A percentile compares a stretch with the other conserved stretches of the same genome.
phyloP scores from a whole-genome alignment of 2,888 invertebrate genomes.

The Gonocerus acuteangulatus region DNA sequence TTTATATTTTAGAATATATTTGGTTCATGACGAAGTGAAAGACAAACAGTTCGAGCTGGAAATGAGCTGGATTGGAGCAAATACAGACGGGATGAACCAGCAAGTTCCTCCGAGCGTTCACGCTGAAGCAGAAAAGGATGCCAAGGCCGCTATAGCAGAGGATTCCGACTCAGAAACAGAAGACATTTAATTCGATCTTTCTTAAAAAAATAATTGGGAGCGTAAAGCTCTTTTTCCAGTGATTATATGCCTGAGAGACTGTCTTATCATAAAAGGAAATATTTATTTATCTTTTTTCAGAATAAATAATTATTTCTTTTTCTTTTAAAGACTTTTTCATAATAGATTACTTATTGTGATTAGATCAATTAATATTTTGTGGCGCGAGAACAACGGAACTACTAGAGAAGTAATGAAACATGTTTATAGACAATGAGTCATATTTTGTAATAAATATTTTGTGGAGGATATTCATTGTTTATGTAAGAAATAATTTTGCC shows the following conservation, averaged over 20 bases:
- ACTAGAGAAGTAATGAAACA: too few relatives aligned
- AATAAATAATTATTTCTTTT: conserved; percentile 1
- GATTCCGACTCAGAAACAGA: conserved; percentile 78
- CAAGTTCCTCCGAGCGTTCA: conserved; percentile 68
- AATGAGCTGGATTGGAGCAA: conserved; percentile 84
- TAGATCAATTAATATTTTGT: too few relatives aligned
- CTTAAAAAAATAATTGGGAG: neutral
- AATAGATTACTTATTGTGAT: neutral
- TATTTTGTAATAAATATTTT: conserved; percentile 21
- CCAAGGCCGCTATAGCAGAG: conserved; percentile 77
- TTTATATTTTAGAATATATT: conserved; percentile 60
- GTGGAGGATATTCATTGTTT: conserved; percentile 2
- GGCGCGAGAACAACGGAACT: too few relatives aligned
- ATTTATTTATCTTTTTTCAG: neutral
- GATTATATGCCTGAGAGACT: neutral
- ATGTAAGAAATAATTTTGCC: too few relatives aligned
- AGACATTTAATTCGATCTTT: conserved; percentile 52
- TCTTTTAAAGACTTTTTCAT: neutral
- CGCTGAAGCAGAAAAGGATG: conserved; percentile 76
- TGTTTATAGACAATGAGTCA: conserved; percentile 5
- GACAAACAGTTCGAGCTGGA: conserved; percentile 93
- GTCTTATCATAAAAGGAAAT: neutral
- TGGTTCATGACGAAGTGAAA: conserved; percentile 89
- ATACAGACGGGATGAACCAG: conserved; percentile 69
- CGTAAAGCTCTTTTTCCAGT: neutral